Evolutionary conservation across 2,113 vertebrate species (phyloP), one percentile per base, ranked within the genome.

Genomic region (Macrotis lagotis): DNA sequence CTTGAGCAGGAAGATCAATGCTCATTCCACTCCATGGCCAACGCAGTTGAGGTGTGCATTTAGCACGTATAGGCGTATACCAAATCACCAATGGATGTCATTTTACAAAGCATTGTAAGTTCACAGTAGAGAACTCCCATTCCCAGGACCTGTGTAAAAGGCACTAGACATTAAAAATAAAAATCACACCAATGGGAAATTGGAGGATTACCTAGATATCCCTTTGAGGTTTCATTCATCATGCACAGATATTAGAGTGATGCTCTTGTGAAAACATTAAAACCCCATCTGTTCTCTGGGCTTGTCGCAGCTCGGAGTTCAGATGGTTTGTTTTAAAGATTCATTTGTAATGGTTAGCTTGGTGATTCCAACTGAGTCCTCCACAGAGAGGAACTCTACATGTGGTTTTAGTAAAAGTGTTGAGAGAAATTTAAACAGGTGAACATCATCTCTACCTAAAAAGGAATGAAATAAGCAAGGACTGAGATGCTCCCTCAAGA

Each of bases 251-350:
- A 95, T 93, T 94, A 94, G 96, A 91, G 37, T 91, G 93, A 96
- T n/a, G 93, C 44, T 95, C 25, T 51, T 49, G 52, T 88, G 93
- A 97, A 97, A 92, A 96, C 91, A 51, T 91, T 51, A 95, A 88
- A 94, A 94, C 0, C 50, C 95, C 94, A 97, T 96, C 94, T 96
- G 91, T 53, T 91, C 1, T 37, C 22, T 0, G 48, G 8, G 53
- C 44, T 24, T 51, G 14, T 52, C 94, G 89, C 16, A 11, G 51
- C 89, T 90, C 93, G 49, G 88, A 91, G 92, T 92, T 96, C 95
- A 96, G 74, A 55, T 95, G 92, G 91, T 94, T 97, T 96, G 89
- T 96, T 97, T 97, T 96, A 96, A 96, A 95, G 94, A 96, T 96
- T 94, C 96, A 96, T 96, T 96, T 93, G 74, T 94, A 96, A 94